A percentile compares a stretch with the other conserved stretches of the same genome.
Evolutionary conservation across 2,797 vertebrate species (phyloP).

Genomic region (Paedocypris micromegethes): DNA sequence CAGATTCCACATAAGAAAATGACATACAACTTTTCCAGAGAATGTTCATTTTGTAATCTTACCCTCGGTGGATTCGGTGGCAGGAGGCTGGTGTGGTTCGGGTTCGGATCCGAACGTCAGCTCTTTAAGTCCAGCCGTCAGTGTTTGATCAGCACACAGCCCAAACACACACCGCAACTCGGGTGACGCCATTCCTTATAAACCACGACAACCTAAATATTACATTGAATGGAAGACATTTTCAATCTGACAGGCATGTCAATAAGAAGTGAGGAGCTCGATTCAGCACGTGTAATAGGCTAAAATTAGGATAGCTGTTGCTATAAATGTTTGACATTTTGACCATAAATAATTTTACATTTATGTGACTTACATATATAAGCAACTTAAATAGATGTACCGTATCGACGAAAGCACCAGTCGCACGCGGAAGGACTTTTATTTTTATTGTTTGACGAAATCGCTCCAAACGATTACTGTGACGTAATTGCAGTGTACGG

Average conservation of each 20-base stretch:
- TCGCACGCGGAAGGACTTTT: neutral
- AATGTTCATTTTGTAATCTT: neutral
- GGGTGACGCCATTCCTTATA: constrained; percentile 21
- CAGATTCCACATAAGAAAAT: no score
- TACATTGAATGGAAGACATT: neutral
- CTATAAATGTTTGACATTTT: no score
- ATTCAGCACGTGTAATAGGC: neutral
- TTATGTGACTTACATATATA: neutral
- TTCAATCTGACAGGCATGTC: constrained; percentile 5
- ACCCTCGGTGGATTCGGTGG: constrained; percentile 42
- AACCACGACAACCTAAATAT: neutral
- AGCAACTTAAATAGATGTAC: neutral
- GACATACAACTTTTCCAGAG: no score
- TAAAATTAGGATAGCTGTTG: neutral
- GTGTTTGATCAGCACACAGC: constrained; percentile 50
- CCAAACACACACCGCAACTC: constrained; percentile 61
- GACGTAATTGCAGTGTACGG: constrained; percentile 9
- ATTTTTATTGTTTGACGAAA: neutral
- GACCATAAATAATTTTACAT: neutral
- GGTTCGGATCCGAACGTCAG: constrained; percentile 39
- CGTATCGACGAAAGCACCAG: neutral
- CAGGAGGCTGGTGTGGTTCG: constrained; percentile 28
- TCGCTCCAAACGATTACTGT: neutral
- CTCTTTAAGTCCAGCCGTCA: constrained; percentile 56
- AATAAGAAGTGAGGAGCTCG: neutral